Percentiles rank a stretch among this genome's conserved stretches.
Conservation (phyloP, 1,140 invertebrate species). For the Drosophila teissieri region DNA sequence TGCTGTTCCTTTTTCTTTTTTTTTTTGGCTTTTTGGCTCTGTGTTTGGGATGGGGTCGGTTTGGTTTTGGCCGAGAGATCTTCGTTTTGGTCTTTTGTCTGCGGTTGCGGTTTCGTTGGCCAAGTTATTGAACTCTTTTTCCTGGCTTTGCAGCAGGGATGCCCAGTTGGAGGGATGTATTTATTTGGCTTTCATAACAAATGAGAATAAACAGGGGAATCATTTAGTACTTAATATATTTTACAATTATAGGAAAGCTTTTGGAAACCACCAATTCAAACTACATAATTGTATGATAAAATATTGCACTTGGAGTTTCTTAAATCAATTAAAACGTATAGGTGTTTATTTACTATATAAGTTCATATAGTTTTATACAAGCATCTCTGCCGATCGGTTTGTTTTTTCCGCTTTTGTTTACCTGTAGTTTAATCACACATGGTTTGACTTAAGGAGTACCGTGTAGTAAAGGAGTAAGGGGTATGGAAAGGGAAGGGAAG, state of each 20-base stretch:
- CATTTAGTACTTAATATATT: no score
- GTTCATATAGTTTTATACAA: not conserved
- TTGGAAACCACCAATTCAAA: no score
- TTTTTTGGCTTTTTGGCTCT: conserved; percentile 12
- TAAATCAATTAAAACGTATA: no score
- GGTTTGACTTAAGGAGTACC: conserved; percentile 39
- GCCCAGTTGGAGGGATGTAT: not conserved
- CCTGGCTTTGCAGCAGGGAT: not conserved
- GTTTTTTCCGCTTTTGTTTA: conserved; percentile 46
- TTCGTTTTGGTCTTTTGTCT: conserved; percentile 15
- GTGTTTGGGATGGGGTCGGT: conserved; percentile 9
- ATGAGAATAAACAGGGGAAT: no score
- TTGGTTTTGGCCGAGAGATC: conserved; percentile 13
- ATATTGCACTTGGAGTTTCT: no score
- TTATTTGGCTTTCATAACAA: no score
- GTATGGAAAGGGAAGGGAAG: no score
- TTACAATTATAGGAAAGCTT: no score
- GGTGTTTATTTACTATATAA: not conserved
- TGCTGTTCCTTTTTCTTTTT: conserved; percentile 25
- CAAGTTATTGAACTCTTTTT: conserved; percentile 54
- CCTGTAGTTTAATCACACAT: conserved; percentile 77
- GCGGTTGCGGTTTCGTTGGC: conserved; percentile 33
- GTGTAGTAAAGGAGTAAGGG: not conserved
- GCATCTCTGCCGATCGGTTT: conserved; percentile 16
- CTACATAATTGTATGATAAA: no score